phyloP scores from a whole-genome alignment of 1,140 invertebrate genomes.

The Bombus confusus region DNA sequence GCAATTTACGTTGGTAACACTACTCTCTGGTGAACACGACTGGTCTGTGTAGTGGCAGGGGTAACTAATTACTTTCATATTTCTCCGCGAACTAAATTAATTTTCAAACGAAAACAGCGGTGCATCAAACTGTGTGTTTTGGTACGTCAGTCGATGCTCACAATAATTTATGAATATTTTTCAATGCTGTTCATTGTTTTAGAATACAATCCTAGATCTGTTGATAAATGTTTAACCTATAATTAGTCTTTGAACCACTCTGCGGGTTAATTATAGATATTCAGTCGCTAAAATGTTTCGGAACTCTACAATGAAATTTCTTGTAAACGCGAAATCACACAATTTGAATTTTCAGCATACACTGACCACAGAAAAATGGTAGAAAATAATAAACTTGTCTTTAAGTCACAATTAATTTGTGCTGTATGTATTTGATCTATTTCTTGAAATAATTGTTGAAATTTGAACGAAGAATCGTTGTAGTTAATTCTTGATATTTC shows the following conservation, averaged over 20 bases:
- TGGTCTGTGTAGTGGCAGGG: not conserved
- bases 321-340: not conserved
- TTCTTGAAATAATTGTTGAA: no score
- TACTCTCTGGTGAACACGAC: not conserved
- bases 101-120: conserved; percentile 42
- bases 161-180: not conserved
- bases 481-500: not conserved
- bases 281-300: not conserved
- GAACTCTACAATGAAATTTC: not conserved
- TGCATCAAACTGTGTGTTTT: conserved; percentile 39
- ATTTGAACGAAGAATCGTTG: not conserved
- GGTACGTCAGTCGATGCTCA: not conserved
- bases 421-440: no score
- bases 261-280: not conserved
- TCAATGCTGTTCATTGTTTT: not conserved
- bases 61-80: conserved; percentile 52
- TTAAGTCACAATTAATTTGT: not conserved
- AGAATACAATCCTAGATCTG: not conserved
- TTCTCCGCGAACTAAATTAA: conserved; percentile 33
- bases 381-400: not conserved
- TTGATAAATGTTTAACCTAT: not conserved
- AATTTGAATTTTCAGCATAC: not conserved
- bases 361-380: not conserved
- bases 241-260: not conserved
- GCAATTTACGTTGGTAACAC: not conserved